phyloP scores from a whole-genome alignment of 2,113 vertebrate genomes.

The Microcebus griseorufus region DNA sequence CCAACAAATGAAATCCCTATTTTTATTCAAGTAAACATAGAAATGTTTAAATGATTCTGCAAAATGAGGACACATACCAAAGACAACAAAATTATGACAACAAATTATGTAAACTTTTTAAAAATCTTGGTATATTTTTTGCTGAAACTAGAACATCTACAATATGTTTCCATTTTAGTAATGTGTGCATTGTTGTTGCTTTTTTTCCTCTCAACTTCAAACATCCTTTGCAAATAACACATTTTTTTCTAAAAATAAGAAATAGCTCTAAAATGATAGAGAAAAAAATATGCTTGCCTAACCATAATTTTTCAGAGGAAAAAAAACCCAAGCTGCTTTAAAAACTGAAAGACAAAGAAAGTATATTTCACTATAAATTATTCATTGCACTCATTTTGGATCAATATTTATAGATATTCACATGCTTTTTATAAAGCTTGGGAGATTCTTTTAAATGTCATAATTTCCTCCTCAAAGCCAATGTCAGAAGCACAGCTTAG shows the following conservation, averaged over 20 bases:
- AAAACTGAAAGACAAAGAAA: conserved; percentile 74
- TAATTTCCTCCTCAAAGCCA: conserved; percentile 75
- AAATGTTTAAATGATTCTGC: conserved; percentile 69
- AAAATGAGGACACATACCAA: conserved; percentile 69
- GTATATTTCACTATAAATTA: conserved; percentile 77
- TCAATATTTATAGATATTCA: conserved; percentile 81
- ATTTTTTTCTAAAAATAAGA: conserved; percentile 57
- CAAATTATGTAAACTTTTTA: conserved; percentile 13
- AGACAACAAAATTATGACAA: conserved; percentile 53
- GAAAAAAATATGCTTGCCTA: conserved; percentile 23
- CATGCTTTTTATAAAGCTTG: conserved; percentile 66
- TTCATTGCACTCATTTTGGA: conserved; percentile 75
- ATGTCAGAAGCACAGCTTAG: conserved; percentile 34
- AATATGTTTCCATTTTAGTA: conserved; percentile 28
- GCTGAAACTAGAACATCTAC: conserved; percentile 14
- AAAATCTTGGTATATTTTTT: background rate
- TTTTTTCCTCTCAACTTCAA: background rate
- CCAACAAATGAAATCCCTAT: conserved; percentile 76
- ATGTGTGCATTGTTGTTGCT: background rate
- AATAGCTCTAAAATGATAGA: conserved; percentile 16
- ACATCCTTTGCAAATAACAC: conserved; percentile 55
- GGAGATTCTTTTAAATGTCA: conserved; percentile 79
- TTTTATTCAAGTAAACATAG: conserved; percentile 79
- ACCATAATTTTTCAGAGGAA: conserved; percentile 33
- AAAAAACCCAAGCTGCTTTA: conserved; percentile 28